Percentiles rank a stretch among this genome's conserved stretches.
Conservation (phyloP, 2,888 invertebrate genomes). For the Perizoma affinitatum region DNA sequence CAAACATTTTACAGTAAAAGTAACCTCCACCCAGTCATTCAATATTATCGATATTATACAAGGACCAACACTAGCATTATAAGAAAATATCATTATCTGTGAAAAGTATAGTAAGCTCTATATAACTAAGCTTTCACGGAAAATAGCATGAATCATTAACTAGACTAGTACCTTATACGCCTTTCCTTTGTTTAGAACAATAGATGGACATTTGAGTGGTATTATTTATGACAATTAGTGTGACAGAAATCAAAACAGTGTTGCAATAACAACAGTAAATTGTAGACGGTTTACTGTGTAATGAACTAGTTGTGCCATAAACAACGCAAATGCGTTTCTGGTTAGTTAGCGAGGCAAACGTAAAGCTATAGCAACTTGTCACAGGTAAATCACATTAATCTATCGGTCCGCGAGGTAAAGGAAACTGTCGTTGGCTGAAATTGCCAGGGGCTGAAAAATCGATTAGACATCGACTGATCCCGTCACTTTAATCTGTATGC, state of each 20-base stretch:
- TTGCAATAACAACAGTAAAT: constrained; percentile 24
- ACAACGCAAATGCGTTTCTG: constrained; percentile 48
- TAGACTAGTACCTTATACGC: no score
- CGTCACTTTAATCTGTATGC: constrained; percentile 2
- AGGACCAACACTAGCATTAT: no score
- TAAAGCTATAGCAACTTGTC: constrained; percentile 40
- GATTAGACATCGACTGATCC: not conserved
- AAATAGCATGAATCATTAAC: no score
- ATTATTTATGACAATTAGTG: constrained; percentile 22
- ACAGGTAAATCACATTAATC: constrained; percentile 29
- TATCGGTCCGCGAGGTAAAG: not conserved
- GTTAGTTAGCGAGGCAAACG: constrained; percentile 43
- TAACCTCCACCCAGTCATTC: no score
- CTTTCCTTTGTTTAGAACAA: no score
- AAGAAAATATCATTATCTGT: no score
- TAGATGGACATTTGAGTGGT: not conserved
- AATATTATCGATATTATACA: no score
- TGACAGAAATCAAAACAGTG: constrained; percentile 21
- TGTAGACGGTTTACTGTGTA: constrained; percentile 39
- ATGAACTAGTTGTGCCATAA: constrained; percentile 49
- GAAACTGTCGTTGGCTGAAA: not conserved
- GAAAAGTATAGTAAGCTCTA: no score
- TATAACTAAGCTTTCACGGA: no score
- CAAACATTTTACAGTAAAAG: no score
- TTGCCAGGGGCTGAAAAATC: not conserved